phyloP scores from a whole-genome alignment of 2,797 vertebrate genomes.

The Meriones psammophilus region DNA sequence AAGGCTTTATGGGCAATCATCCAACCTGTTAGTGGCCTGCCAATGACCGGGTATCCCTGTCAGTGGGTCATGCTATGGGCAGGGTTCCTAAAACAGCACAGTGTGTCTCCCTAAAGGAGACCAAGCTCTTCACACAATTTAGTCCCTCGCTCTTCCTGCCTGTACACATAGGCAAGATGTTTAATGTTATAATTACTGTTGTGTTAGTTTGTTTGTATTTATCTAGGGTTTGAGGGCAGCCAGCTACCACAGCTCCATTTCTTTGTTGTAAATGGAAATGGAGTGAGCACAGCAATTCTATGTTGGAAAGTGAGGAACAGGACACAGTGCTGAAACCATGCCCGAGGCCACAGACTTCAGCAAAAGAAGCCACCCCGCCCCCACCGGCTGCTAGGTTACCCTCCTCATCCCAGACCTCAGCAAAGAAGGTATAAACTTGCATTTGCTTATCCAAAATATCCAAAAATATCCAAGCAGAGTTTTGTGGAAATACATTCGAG shows the following conservation, averaged over 20 bases:
- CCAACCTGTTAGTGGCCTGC: neutral
- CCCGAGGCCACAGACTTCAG: neutral
- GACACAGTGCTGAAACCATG: neutral
- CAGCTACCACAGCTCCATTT: neutral
- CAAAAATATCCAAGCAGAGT: slow-evolving; percentile 21
- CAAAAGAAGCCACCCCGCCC: neutral
- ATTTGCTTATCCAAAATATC: neutral
- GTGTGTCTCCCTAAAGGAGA: slow-evolving; percentile 12
- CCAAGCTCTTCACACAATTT: neutral
- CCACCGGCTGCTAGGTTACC: neutral
- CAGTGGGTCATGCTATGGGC: neutral
- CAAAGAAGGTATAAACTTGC: neutral
- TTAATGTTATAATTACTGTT: neutral
- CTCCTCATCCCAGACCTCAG: neutral
- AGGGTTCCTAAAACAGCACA: slow-evolving; percentile 26
- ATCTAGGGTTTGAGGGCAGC: neutral
- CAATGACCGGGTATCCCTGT: neutral
- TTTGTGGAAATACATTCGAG: slow-evolving; percentile 53
- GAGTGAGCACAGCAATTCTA: neutral
- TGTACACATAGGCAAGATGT: neutral
- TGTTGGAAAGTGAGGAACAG: neutral
- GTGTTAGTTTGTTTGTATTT: slow-evolving; percentile 9
- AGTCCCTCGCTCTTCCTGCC: neutral
- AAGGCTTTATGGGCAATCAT: neutral
- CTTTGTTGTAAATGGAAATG: slow-evolving; percentile 21